Conservation (phyloP, 1,140 invertebrate genomes). For the Maniola jurtina region DNA sequence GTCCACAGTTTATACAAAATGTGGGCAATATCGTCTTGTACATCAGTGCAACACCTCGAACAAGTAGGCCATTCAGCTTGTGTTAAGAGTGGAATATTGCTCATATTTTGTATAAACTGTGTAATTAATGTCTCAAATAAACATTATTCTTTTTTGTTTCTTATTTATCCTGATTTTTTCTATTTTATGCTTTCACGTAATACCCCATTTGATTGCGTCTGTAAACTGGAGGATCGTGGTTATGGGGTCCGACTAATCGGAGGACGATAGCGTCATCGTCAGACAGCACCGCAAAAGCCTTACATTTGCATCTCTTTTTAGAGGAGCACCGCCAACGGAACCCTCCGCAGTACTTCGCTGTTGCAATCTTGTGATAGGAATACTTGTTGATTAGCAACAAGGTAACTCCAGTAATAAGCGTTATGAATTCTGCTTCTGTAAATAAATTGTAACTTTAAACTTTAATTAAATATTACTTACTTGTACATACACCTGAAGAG, state of each 20-base stretch:
- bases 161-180: neutral
- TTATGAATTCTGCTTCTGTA: conserved; percentile 31
- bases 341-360: conserved; percentile 23
- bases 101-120: too few species aligned
- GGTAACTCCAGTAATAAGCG: conserved; percentile 28
- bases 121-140: neutral
- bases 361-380: conserved; percentile 36
- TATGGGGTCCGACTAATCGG: conserved; percentile 28
- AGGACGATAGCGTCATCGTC: conserved; percentile 27
- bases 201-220: conserved; percentile 20
- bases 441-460: conserved; percentile 1
- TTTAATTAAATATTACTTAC: neutral
- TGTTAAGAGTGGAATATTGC: too few species aligned
- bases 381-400: conserved; percentile 39
- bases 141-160: too few species aligned
- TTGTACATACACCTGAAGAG: too few species aligned
- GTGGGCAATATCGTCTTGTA: too few species aligned
- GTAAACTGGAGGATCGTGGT: conserved; percentile 36
- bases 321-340: conserved; percentile 43
- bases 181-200: conserved; percentile 12
- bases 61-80: too few species aligned
- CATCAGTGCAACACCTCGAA: too few species aligned
- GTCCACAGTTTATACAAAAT: too few species aligned
- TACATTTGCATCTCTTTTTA: conserved; percentile 33
- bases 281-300: conserved; percentile 37